Percentiles rank a stretch among this genome's conserved stretches.
Evolutionary conservation across 1,140 invertebrate species (phyloP).

Genomic region (Caenorhabditis remanei): DNA sequence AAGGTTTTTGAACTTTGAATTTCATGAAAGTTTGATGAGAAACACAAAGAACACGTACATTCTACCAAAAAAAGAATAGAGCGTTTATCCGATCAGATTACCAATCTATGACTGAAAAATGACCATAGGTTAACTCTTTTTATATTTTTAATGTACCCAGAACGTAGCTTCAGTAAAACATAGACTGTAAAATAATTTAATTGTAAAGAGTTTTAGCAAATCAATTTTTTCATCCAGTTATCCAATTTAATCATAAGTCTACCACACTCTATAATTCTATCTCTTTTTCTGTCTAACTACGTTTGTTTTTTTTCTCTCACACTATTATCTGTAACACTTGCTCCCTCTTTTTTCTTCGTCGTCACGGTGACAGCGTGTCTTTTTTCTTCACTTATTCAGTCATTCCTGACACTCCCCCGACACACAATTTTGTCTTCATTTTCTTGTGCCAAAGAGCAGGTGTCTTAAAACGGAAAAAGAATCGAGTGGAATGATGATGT

Average conservation of each 20-base stretch:
- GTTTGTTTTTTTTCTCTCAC: neutral
- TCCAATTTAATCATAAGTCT: neutral
- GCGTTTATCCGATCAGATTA: slow-evolving; percentile 16
- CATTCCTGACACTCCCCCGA: neutral
- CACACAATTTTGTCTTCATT: neutral
- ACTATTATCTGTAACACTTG: neutral
- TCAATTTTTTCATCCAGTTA: neutral
- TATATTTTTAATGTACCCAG: neutral
- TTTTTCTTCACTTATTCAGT: slow-evolving; percentile 12
- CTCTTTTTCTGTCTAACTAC: neutral
- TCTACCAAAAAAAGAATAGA: too few species aligned
- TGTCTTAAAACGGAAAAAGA: neutral
- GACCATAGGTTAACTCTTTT: neutral
- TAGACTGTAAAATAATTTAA: neutral
- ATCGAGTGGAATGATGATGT: neutral
- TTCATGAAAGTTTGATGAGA: too few species aligned
- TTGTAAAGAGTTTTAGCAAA: too few species aligned
- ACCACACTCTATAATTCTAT: neutral
- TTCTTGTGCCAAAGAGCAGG: neutral
- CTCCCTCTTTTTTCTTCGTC: neutral
- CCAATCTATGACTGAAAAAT: neutral
- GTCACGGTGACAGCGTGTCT: slow-evolving; percentile 30
- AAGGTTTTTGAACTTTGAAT: neutral
- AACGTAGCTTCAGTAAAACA: neutral
- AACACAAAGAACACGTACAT: too few species aligned